Evolutionary conservation across 2,888 invertebrate species (phyloP), one percentile per base, ranked within the genome.

Genomic region (Drosophila macrospina): DNA sequence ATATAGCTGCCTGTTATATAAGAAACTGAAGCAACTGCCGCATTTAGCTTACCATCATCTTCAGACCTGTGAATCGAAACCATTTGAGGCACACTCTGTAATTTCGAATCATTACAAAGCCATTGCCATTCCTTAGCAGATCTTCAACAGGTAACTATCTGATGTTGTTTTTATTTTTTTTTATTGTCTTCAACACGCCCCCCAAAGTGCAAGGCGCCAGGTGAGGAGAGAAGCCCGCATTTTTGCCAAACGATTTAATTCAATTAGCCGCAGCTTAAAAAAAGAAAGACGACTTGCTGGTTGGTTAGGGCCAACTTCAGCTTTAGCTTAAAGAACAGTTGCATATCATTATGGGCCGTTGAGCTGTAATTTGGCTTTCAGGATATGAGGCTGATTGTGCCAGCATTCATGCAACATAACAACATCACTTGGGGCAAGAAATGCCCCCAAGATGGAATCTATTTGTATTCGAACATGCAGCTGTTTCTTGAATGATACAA

Each of bases 311-410:
- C 30, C 55, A 48, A 52, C 44, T 55, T 13, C 2, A 15, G 24
- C 11, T 8, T 20, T 8, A 26, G 28, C 42, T 52, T 37, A 30
- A 24, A 42, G 32, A 54, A 41, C 50, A 61, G 34, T 52, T 60
- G 73, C 73, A 54, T 72, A 51, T 59, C 28, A 67, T 72, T 67
- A 67, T 44, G 45, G 2, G 13, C 32, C 42, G 44, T 37, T 32
- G 50, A 10, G 37, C 34, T 48, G 55, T 69, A 72, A 79, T 69
- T 79, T 69, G 13, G 37, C 39, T 44, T 45, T 24, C 39, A 30
- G 64, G 54, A 54, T 57, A 51, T 44, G 50, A 65, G 66, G 66
- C 57, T 73, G 76, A 71, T 79, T 68, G 66, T 79, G 82, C 82
- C 82, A 51, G 77, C 69, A 78, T 69, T 59, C 39, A 41, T 7